phyloP scores from a whole-genome alignment of 2,888 invertebrate genomes.

The Eumerus sabulonum region DNA sequence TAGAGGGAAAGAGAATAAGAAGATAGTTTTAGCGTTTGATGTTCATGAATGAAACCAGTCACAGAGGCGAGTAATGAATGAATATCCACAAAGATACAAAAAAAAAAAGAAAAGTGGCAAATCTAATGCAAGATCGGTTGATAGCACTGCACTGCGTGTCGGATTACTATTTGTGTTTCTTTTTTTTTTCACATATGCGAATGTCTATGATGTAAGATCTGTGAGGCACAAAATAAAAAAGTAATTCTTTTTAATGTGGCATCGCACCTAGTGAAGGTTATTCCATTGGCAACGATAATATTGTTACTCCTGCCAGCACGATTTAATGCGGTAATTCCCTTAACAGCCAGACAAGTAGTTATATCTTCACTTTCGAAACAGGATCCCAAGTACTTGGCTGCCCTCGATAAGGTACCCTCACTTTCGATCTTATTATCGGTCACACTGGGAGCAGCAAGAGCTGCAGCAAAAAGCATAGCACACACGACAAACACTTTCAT shows the following conservation, averaged over 20 bases:
- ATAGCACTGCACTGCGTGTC: neutral
- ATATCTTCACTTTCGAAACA: slow-evolving; percentile 79
- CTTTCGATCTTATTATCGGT: slow-evolving; percentile 79
- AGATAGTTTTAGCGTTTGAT: neutral
- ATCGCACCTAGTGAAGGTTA: slow-evolving; percentile 81
- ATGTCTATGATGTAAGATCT: slow-evolving; percentile 2
- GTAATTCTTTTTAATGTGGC: neutral
- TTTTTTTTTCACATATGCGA: slow-evolving; percentile 16
- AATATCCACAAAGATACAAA: slow-evolving; percentile 11
- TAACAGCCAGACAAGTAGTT: slow-evolving; percentile 82
- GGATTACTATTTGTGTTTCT: slow-evolving; percentile 15
- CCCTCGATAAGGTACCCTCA: slow-evolving; percentile 76
- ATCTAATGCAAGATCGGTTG: slow-evolving; percentile 30
- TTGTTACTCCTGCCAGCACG: slow-evolving; percentile 81
- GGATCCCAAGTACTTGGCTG: slow-evolving; percentile 77
- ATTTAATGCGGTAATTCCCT: slow-evolving; percentile 81
- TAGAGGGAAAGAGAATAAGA: no score
- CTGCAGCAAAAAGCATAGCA: slow-evolving; percentile 73
- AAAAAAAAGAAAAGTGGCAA: neutral
- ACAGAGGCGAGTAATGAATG: slow-evolving; percentile 24
- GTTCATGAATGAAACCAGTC: slow-evolving; percentile 40
- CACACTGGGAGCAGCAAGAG: slow-evolving; percentile 76
- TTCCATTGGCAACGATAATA: slow-evolving; percentile 81
- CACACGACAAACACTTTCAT: slow-evolving; percentile 76
- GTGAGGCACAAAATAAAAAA: slow-evolving; percentile 22